These are phyloP conservation scores for Clostera curtula DNA, from an alignment of 2,888 invertebrate genomes.

Conservation along the genomic window DNA sequence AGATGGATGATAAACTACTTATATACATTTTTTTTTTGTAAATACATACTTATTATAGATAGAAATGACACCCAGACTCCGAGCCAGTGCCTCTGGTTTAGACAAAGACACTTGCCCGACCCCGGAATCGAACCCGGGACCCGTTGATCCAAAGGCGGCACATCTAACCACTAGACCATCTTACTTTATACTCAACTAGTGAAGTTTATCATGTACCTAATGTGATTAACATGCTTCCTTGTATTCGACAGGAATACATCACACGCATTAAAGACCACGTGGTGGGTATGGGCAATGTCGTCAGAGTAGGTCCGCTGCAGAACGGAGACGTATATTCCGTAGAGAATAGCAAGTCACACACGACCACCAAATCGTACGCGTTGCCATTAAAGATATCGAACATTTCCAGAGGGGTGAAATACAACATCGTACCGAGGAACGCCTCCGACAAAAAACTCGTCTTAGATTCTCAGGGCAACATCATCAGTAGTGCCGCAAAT, in stretches of 20 bases:
- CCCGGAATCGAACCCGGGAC: too few relatives aligned
- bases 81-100: too few relatives aligned
- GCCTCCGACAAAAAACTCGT: constrained; percentile 68
- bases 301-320: constrained; percentile 73
- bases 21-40: too few relatives aligned
- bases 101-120: too few relatives aligned
- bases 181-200: too few relatives aligned
- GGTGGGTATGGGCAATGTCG: constrained; percentile 83
- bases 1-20: too few relatives aligned
- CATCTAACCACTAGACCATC: too few relatives aligned
- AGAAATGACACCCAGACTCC: too few relatives aligned
- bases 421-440: constrained; percentile 66
- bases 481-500: constrained; percentile 67
- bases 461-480: constrained; percentile 60
- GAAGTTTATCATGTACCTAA: too few relatives aligned
- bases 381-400: constrained; percentile 67
- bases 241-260: constrained; percentile 58
- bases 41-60: too few relatives aligned
- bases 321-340: constrained; percentile 62
- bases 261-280: constrained; percentile 79
- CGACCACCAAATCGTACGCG: constrained; percentile 61
- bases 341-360: constrained; percentile 57
- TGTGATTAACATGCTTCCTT: constrained; percentile 6
- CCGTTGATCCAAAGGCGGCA: too few relatives aligned
- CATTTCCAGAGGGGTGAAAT: constrained; percentile 61